Base-by-base conservation (phyloP, 2,113 vertebrate genomes). In the Laticauda colubrina region DNA sequence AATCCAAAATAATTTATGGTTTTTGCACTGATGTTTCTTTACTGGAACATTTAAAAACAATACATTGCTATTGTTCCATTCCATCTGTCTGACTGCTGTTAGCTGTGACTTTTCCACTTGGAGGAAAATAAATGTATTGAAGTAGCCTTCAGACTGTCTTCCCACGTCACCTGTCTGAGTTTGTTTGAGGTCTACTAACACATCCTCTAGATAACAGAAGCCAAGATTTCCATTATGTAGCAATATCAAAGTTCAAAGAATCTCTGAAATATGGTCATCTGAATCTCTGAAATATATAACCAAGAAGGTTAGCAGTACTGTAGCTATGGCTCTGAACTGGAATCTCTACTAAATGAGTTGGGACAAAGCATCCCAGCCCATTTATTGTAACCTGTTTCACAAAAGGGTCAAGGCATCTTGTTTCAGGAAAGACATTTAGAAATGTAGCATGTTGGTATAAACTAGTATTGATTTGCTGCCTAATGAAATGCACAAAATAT, bases 401-500 rank as follows among this genome's bases (percentile, higher is more conserved):
- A 86, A 51, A 51, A 57, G 57, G 9, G 39, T 24, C 91, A 92
- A 81, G 48, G 53, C 23, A 54, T 54, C 55, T 81, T 92, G 39
- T 87, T 91, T 91, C 55, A 55, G 45, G 26, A 20, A 81, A n/a
- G 64, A 92, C 14, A 89, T 89, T 53, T 89, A 88, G 14, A 57
- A 57, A 8, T 90, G 45, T 53, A 54, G 8, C 88, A 69, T 6
- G 3, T 64, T 39, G 64, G 34, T 23, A 53, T 59, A n/a, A 0
- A 29, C 10, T 94, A 86, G 57, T 90, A 87, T 12, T 61, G 29
- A 69, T 69, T 69, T 69, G 85, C 87, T 96, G 87, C 94, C 94
- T 93, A 90, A 94, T 85, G 94, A 91, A 61, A 26, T 87, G 64
- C 57, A 90, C 48, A 57, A 86, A 94, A 81, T 88, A 59, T 85